Evolutionary conservation across 1,140 invertebrate species (phyloP).

Genomic region (Orussus abietinus): DNA sequence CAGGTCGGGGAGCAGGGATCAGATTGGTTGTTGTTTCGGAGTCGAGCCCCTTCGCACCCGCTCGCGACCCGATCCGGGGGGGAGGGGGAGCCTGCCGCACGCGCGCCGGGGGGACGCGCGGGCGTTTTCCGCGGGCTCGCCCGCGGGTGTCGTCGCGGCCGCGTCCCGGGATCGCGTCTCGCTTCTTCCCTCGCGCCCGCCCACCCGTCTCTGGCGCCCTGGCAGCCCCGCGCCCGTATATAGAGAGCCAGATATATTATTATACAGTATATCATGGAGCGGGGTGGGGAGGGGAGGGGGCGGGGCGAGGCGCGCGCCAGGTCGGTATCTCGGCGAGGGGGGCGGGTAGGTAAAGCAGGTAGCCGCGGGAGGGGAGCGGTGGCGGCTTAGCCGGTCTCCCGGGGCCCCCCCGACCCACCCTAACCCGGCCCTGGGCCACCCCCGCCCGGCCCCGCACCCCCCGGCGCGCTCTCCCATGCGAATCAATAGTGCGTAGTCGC

Average conservation of each 20-base stretch:
- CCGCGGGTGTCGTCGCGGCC: too few species aligned
- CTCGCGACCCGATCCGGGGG: conserved; percentile 22
- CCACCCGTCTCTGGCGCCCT: too few species aligned
- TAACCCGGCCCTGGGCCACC: conserved; percentile 27
- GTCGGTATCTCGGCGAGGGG: neutral
- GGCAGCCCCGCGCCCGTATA: too few species aligned
- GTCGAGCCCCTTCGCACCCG: conserved; percentile 30
- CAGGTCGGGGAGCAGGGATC: too few species aligned
- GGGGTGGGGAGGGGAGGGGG: conserved; percentile 3
- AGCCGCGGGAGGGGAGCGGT: neutral
- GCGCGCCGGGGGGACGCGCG: conserved; percentile 2
- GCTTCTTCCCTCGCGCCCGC: too few species aligned
- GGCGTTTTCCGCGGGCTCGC: too few species aligned
- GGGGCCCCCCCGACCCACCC: conserved; percentile 16
- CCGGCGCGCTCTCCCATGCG: conserved; percentile 30
- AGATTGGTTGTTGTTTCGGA: conserved; percentile 39
- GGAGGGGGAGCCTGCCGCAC: conserved; percentile 5
- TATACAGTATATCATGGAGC: too few species aligned
- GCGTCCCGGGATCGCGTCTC: too few species aligned
- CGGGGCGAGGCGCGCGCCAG: neutral
- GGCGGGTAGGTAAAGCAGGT: conserved; percentile 1
- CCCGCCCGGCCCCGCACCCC: conserved; percentile 16
- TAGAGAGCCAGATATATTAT: too few species aligned
- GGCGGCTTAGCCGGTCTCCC: conserved; percentile 22
- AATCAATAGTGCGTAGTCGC: conserved; percentile 51